Conservation (phyloP, 53 echinoderm and acorn worm species). For the Arbacia lixula region DNA sequence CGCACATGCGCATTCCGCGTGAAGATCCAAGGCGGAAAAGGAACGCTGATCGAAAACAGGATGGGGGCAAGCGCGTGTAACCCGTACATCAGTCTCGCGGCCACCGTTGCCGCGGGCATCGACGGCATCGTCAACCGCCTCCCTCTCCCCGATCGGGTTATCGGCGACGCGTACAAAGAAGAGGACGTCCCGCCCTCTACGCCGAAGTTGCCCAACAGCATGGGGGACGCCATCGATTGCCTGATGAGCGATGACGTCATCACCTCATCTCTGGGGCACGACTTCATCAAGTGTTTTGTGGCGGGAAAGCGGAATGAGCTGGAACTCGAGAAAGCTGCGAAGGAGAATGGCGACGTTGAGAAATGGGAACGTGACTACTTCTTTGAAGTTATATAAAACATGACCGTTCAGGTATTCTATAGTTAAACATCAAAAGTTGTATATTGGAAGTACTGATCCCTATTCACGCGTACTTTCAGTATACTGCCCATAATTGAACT, state of each 20-base stretch:
- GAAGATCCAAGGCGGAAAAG: slow-evolving; percentile 59
- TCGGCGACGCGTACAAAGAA: slow-evolving; percentile 52
- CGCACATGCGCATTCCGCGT: slow-evolving; percentile 63
- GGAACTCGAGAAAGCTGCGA: slow-evolving; percentile 54
- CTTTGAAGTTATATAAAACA: slow-evolving; percentile 52
- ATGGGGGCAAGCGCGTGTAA: slow-evolving; percentile 63
- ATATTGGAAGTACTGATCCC: no score
- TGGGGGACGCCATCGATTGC: slow-evolving; percentile 73
- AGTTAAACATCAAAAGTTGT: no score
- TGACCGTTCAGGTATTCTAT: no score
- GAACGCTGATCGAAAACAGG: slow-evolving; percentile 72
- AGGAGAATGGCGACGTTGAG: slow-evolving; percentile 23
- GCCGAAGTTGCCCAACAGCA: slow-evolving; percentile 48
- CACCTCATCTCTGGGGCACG: slow-evolving; percentile 64
- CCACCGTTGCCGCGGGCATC: slow-evolving; percentile 67
- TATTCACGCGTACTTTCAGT: no score
- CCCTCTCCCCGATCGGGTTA: slow-evolving; percentile 61
- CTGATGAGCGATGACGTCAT: slow-evolving; percentile 61
- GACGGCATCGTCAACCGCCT: slow-evolving; percentile 69
- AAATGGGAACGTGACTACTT: slow-evolving; percentile 61
- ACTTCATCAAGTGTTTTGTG: slow-evolving; percentile 75
- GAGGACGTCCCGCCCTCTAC: slow-evolving; percentile 57
- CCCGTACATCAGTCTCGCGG: slow-evolving; percentile 73
- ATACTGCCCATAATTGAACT: no score
- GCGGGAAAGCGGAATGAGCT: slow-evolving; percentile 61